Evolutionary conservation across 2,113 vertebrate species (phyloP).

Genomic region (Tragulus kanchil): DNA sequence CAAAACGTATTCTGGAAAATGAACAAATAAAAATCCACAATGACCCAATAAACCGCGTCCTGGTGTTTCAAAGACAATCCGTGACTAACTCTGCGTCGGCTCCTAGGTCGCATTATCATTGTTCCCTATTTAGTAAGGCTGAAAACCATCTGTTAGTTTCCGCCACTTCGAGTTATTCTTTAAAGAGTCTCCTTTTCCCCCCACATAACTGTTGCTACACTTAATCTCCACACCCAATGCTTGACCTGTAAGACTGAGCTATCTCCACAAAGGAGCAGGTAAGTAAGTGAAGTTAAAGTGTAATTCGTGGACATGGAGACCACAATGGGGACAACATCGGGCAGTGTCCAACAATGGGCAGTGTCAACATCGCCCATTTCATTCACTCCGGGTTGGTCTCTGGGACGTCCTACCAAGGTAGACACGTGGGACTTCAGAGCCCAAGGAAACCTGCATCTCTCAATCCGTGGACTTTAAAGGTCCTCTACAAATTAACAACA

Average conservation of each 20-base stretch:
- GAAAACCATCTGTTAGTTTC: not conserved
- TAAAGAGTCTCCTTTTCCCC: constrained; percentile 43
- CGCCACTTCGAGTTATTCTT: not conserved
- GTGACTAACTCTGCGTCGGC: not conserved
- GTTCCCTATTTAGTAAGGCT: not conserved
- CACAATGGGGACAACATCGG: not conserved
- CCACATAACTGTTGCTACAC: not conserved
- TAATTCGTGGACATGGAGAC: constrained; percentile 36
- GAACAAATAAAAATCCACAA: constrained; percentile 24
- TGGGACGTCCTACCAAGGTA: not conserved
- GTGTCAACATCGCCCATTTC: not conserved
- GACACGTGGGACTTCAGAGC: not conserved
- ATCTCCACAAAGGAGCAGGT: not conserved
- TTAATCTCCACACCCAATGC: constrained; percentile 5
- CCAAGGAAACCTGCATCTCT: constrained; percentile 46
- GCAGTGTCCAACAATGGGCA: no score
- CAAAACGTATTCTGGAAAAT: not conserved
- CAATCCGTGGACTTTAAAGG: not conserved
- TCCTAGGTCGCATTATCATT: not conserved
- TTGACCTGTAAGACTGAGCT: constrained; percentile 30
- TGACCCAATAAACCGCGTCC: not conserved
- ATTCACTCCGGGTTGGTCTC: not conserved
- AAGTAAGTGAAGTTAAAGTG: not conserved
- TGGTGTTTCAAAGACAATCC: constrained; percentile 54
- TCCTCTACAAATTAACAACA: not conserved